phyloP scores from a whole-genome alignment of 2,113 vertebrate genomes.

The Connochaetes taurinus region DNA sequence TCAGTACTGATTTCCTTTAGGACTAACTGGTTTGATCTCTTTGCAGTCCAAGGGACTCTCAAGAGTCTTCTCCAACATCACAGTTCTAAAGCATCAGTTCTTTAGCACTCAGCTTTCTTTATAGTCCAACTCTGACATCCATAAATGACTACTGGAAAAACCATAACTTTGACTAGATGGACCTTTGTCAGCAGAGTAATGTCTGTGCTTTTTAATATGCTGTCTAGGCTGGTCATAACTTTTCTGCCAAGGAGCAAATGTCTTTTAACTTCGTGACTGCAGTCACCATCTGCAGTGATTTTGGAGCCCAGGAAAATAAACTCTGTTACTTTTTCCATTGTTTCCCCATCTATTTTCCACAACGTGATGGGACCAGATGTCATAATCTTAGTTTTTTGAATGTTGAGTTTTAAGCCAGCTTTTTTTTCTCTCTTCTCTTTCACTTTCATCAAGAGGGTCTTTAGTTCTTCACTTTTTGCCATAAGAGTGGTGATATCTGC shows the following conservation, averaged over 20 bases:
- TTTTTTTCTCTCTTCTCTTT: background rate
- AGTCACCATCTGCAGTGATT: background rate
- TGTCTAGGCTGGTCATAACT: background rate
- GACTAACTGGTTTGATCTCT: background rate
- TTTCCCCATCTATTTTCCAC: background rate
- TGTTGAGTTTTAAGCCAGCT: background rate
- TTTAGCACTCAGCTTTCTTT: background rate
- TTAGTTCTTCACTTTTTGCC: background rate
- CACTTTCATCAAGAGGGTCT: background rate
- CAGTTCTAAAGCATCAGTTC: background rate
- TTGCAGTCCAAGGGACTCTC: background rate
- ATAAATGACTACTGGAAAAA: background rate
- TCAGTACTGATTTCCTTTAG: background rate
- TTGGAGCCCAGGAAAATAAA: background rate
- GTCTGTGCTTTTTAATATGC: background rate
- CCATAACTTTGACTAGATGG: background rate
- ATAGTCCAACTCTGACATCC: background rate
- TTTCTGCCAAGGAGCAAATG: background rate
- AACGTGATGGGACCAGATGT: background rate
- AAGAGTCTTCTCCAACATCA: background rate
- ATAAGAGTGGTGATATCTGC: background rate
- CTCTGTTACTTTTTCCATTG: background rate
- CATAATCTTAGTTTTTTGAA: background rate
- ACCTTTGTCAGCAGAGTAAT: background rate
- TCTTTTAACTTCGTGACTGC: background rate